Conservation (phyloP, 2,113 vertebrate genomes). For the Triplophysa dalaica region DNA sequence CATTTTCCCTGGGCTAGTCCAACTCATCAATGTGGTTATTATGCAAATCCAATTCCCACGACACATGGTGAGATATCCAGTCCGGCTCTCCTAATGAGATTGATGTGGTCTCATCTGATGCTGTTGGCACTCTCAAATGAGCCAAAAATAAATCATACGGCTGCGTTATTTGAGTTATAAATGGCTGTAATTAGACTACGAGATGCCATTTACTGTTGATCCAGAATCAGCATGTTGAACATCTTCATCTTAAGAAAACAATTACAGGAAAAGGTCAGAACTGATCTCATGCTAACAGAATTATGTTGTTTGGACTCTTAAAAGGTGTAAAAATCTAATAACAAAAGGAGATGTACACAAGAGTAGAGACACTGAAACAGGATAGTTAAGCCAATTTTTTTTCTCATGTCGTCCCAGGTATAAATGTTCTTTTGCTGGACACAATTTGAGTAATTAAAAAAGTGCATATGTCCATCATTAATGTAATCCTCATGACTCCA, state of each 20-base stretch:
- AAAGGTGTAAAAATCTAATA: background rate
- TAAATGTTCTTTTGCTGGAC: too few relatives aligned
- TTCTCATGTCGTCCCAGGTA: too few relatives aligned
- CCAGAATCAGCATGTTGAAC: background rate
- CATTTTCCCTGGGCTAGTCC: constrained; percentile 51
- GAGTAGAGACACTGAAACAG: background rate
- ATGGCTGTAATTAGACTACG: background rate
- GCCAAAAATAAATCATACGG: constrained; percentile 30
- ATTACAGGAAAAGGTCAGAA: background rate
- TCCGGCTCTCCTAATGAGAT: constrained; percentile 66
- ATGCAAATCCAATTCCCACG: constrained; percentile 68
- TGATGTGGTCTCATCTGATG: constrained; percentile 62
- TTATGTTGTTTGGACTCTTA: background rate
- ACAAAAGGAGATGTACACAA: background rate
- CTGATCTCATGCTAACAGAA: background rate
- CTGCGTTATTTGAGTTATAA: background rate
- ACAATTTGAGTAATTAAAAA: too few relatives aligned
- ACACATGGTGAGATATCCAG: constrained; percentile 51
- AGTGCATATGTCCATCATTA: too few relatives aligned
- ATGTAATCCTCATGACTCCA: too few relatives aligned
- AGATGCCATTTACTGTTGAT: background rate
- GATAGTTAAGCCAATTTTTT: too few relatives aligned
- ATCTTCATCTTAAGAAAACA: constrained; percentile 3
- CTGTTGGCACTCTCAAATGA: constrained; percentile 14
- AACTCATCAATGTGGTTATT: constrained; percentile 63